Base-by-base conservation (phyloP, 2,113 vertebrate species). In the Zingel zingel region DNA sequence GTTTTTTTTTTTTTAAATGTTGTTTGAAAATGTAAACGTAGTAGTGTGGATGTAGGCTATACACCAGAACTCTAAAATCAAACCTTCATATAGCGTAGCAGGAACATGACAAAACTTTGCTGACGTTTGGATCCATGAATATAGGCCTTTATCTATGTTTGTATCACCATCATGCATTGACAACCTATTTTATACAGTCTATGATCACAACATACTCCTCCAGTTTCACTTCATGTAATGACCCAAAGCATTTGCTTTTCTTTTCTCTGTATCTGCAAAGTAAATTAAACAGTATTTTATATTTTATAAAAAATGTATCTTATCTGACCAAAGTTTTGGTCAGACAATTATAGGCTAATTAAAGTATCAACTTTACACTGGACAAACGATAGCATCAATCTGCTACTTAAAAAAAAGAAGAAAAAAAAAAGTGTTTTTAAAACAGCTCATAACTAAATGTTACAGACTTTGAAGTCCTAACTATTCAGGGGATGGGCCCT, bases 381-480 rank as follows among this genome's bases (percentile, higher is more conserved):
- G 69, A 77, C 79, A 76, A 63, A 88, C 0, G 33, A 54, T 4
- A 75, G 53, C 81, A 88, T 88, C 79, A 73, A 66, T 86, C 69
- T 62, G 0, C 61, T 58, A 33, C 13, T 67, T 69, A 16, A 68
- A 30, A 25, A 39, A 39, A 39, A 10, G 0, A 39, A 36, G 2
- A 2, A 30, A 39, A 9, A 39, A 39, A 39, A 65, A 67, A 64
- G 45, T 65, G 53, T 70, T 85, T 87, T 91, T 85, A 84, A 83
- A 90, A 85, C 68, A 79, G 85, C 77, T 90, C 83, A 59, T 75
- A 85, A 91, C 72, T 78, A 78, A 84, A 82, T 16, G 81, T 62
- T 75, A 58, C 66, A 79, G 74, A 72, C 92, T 92, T 92, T 92
- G 88, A 93, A 89, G 92, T 83, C 68, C 65, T 61, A 84, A 86